A percentile compares a stretch with the other conserved stretches of the same genome.
Evolutionary conservation across 2,888 invertebrate genomes (phyloP).

Genomic region (Teleogryllus oceanicus): DNA sequence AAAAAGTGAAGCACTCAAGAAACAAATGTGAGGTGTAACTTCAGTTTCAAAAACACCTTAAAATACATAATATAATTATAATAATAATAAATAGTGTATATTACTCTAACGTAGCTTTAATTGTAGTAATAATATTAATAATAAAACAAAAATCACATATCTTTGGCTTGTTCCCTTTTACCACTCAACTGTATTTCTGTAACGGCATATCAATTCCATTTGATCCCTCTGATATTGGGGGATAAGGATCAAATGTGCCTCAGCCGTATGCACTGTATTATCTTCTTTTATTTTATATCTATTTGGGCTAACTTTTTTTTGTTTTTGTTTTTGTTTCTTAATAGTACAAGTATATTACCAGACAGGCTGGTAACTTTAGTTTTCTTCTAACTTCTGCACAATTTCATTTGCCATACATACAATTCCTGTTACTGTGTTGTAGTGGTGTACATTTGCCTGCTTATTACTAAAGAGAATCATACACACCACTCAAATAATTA

Average conservation of each 20-base stretch:
- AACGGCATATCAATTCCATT: conserved; percentile 36
- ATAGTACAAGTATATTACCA: conserved; percentile 21
- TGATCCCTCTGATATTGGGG: not conserved
- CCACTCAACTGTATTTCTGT: conserved; percentile 54
- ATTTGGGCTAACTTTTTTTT: conserved; percentile 36
- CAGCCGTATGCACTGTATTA: conserved; percentile 18
- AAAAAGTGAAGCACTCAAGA: conserved; percentile 30
- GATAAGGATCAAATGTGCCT: not conserved
- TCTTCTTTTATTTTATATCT: not conserved
- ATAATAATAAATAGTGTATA: conserved; percentile 33
- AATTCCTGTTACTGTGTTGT: not conserved
- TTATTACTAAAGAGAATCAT: not conserved
- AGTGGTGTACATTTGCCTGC: conserved; percentile 20
- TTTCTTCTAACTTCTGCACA: not conserved
- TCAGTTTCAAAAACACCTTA: conserved; percentile 23
- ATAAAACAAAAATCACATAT: conserved; percentile 61
- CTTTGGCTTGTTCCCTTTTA: conserved; percentile 81
- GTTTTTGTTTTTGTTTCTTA: conserved; percentile 53
- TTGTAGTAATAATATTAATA: conserved; percentile 30
- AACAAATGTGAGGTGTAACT: conserved; percentile 24
- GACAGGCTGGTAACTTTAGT: not conserved
- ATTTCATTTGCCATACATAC: conserved; percentile 20
- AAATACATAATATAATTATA: conserved; percentile 26
- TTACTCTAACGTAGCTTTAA: conserved; percentile 28
- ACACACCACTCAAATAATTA: not conserved